Percentiles rank a stretch among this genome's conserved stretches.
Conservation (phyloP, 2,113 vertebrate genomes). For the Delphinus delphis region DNA sequence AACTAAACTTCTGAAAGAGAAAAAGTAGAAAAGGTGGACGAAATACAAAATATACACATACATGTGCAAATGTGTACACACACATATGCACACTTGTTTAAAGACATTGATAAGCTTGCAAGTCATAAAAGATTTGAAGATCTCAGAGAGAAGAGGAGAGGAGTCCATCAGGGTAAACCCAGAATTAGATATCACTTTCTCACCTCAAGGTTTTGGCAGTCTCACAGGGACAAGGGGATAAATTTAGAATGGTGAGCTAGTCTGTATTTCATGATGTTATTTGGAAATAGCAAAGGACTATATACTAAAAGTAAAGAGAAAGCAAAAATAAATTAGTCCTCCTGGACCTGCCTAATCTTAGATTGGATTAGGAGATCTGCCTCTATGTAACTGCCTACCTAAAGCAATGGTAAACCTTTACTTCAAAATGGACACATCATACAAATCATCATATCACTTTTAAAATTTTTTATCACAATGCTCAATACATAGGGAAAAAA, state of each 20-base stretch:
- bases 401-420: background rate
- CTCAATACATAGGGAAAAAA: background rate
- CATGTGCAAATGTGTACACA: background rate
- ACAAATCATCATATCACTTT: background rate
- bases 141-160: background rate
- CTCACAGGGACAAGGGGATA: background rate
- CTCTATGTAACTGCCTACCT: background rate
- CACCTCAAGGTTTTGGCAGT: background rate
- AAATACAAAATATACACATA: background rate
- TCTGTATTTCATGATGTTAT: background rate
- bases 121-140: background rate
- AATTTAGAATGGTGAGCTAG: background rate
- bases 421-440: background rate
- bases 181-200: background rate
- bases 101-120: background rate
- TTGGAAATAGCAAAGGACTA: background rate
- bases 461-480: background rate
- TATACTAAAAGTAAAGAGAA: background rate
- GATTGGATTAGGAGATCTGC: background rate
- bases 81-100: background rate
- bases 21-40: background rate
- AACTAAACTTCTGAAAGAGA: background rate
- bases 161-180: rapidly evolving
- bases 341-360: background rate
- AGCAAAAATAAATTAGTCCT: background rate